phyloP scores from a whole-genome alignment of 2,113 vertebrate species.

The Cariama cristata region DNA sequence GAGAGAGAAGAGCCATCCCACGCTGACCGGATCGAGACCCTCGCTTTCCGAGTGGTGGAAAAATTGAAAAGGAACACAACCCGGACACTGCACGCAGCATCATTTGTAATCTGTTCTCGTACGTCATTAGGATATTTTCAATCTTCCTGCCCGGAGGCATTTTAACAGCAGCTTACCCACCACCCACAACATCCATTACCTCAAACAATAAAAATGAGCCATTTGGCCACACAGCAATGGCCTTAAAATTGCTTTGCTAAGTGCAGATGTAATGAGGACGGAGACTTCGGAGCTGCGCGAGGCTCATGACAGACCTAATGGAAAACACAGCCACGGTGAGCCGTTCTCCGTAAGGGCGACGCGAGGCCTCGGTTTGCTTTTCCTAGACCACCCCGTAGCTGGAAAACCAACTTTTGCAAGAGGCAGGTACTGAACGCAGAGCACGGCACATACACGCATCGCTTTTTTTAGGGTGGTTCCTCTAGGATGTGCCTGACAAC shows the following conservation, averaged over 20 bases:
- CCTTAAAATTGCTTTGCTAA: constrained; percentile 36
- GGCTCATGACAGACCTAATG: neutral
- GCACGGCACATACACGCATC: accelerated
- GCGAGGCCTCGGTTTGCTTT: neutral
- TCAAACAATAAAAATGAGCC: constrained; percentile 59
- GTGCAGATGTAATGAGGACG: neutral
- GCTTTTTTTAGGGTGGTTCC: neutral
- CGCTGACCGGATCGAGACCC: neutral
- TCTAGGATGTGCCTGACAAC: neutral
- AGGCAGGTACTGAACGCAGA: neutral
- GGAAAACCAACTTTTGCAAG: neutral
- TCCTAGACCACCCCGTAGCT: neutral
- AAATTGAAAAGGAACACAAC: neutral
- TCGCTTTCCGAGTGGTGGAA: neutral
- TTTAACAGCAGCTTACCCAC: constrained; percentile 53
- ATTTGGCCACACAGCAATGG: neutral
- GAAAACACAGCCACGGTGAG: neutral
- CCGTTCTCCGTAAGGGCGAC: neutral
- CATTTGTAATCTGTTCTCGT: constrained; percentile 17
- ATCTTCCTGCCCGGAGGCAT: constrained; percentile 5
- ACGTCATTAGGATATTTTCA: constrained; percentile 32
- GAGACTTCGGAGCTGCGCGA: neutral
- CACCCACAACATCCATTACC: constrained; percentile 46
- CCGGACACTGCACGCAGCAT: neutral
- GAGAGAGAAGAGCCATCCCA: neutral